Evolutionary conservation across 2,888 invertebrate genomes (phyloP).

Genomic region (Axea sp.): DNA sequence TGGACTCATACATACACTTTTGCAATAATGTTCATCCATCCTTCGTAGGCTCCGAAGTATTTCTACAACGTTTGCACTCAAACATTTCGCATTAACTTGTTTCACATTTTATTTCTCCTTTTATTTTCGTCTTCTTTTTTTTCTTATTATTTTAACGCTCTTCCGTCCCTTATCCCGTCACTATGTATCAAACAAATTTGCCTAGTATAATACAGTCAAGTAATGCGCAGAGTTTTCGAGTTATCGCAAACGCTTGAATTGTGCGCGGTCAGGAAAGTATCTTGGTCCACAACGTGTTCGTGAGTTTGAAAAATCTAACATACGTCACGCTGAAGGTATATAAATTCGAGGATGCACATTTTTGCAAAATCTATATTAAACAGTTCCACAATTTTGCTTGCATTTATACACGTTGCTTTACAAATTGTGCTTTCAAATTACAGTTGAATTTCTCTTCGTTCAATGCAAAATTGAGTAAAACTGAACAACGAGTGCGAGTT

Average conservation of each 20-base stretch:
- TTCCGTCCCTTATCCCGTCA: constrained; percentile 40
- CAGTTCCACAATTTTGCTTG: not conserved
- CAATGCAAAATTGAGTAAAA: too few species aligned
- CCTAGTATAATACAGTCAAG: constrained; percentile 75
- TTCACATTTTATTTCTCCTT: too few species aligned
- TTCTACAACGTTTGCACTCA: constrained; percentile 40
- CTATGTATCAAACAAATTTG: constrained; percentile 73
- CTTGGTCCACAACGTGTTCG: constrained; percentile 2
- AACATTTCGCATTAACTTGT: constrained; percentile 11
- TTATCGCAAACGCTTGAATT: constrained; percentile 5
- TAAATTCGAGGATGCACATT: not conserved
- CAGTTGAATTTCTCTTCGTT: too few species aligned
- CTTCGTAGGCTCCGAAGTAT: constrained; percentile 44
- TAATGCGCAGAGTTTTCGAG: constrained; percentile 64
- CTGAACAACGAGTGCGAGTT: too few species aligned
- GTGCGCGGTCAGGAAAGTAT: not conserved
- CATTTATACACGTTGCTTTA: not conserved
- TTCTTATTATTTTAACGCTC: not conserved
- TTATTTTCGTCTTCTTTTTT: not conserved
- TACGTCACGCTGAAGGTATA: not conserved
- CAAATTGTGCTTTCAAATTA: too few species aligned
- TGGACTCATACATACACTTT: constrained; percentile 56
- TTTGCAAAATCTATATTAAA: not conserved
- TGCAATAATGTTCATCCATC: constrained; percentile 28
- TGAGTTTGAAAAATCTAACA: not conserved